Evolutionary conservation across 1,140 invertebrate species (phyloP).

Genomic region (Drosophila elegans): DNA sequence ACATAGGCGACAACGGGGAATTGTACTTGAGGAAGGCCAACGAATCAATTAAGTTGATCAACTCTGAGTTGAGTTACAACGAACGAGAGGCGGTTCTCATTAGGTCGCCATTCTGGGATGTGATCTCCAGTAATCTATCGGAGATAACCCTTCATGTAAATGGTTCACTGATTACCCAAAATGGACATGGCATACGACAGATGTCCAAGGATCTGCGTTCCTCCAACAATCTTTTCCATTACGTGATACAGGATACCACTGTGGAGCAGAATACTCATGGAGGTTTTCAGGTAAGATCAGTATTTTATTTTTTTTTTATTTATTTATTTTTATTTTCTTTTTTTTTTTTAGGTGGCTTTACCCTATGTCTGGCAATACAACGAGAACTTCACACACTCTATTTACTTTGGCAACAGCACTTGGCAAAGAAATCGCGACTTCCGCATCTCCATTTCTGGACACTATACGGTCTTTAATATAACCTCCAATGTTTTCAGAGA

Average conservation of each 20-base stretch:
- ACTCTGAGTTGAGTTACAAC: constrained; percentile 93
- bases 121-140: constrained; percentile 92
- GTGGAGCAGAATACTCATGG: constrained; percentile 93
- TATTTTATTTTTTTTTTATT: neutral
- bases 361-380: constrained; percentile 98
- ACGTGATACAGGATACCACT: constrained; percentile 94
- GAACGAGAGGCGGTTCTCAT: constrained; percentile 92
- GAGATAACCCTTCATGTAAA: constrained; percentile 95
- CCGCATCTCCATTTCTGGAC: constrained; percentile 93
- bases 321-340: neutral
- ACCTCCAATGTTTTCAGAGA: constrained; percentile 93
- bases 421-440: constrained; percentile 95
- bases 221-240: constrained; percentile 98
- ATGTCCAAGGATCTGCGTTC: constrained; percentile 95
- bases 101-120: constrained; percentile 93
- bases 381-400: constrained; percentile 96
- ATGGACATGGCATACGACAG: constrained; percentile 93
- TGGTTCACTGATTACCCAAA: constrained; percentile 92
- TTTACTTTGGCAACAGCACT: constrained; percentile 94
- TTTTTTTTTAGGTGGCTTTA: constrained; percentile 90
- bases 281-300: constrained; percentile 88
- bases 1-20: constrained; percentile 92
- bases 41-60: constrained; percentile 92
- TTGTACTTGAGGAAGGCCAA: constrained; percentile 94
- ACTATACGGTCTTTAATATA: constrained; percentile 94